A percentile compares a stretch with the other conserved stretches of the same genome.
Conservation (phyloP, 2,888 invertebrate species). For the Oscheius sp. region DNA sequence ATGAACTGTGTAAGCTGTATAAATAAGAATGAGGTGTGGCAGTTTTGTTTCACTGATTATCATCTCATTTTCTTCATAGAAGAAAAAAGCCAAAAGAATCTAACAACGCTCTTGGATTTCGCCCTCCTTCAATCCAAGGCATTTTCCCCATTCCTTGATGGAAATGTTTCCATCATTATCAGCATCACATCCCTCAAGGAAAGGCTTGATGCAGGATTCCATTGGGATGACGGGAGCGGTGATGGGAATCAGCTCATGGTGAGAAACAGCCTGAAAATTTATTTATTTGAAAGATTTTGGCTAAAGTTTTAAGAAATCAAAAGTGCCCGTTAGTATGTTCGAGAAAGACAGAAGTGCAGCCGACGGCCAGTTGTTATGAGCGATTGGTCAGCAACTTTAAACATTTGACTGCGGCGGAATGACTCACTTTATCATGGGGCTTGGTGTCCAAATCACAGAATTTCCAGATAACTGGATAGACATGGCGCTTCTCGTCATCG, state of each 20-base stretch:
- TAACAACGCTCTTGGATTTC: constrained; percentile 71
- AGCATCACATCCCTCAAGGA: constrained; percentile 89
- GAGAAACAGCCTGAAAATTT: constrained; percentile 79
- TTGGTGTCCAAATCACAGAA: constrained; percentile 92
- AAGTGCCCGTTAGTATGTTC: background rate
- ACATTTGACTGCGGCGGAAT: background rate
- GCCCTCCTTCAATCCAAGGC: constrained; percentile 83
- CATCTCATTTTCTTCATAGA: background rate
- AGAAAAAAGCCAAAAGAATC: constrained; percentile 9
- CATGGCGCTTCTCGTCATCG: constrained; percentile 73
- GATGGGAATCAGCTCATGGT: constrained; percentile 94
- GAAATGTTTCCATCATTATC: constrained; percentile 91
- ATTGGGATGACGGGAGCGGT: constrained; percentile 92
- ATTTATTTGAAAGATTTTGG: too few relatives aligned
- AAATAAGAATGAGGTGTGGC: background rate
- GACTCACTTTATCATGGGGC: constrained; percentile 87
- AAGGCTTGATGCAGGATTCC: constrained; percentile 93
- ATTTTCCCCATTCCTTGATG: constrained; percentile 88
- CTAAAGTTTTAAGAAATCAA: constrained; percentile 18
- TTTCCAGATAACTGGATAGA: constrained; percentile 95
- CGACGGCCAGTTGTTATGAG: constrained; percentile 19
- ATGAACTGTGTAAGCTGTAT: constrained; percentile 5
- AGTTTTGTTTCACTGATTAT: too few relatives aligned
- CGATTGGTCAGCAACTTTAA: constrained; percentile 17
- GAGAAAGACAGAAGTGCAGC: background rate